Evolutionary conservation across 2,888 invertebrate species (phyloP).

Genomic region (Pachymerium ferrugineum): DNA sequence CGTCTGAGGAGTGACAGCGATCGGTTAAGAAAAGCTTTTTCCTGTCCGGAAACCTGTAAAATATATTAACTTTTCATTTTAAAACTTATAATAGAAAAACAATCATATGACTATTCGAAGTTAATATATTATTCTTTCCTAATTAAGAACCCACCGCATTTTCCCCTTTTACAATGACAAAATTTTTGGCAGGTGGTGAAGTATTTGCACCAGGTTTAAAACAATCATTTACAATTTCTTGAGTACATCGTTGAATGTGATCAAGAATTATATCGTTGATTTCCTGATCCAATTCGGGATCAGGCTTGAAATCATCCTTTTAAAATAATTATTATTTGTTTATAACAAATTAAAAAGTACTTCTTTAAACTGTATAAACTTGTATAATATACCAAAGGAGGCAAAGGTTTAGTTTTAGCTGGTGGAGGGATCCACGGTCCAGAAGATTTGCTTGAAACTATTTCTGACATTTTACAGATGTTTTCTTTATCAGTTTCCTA

Average conservation of each 20-base stretch:
- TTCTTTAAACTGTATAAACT: background rate
- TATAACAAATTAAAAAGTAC: no score
- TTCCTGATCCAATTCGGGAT: constrained; percentile 12
- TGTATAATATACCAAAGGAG: background rate
- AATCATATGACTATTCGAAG: no score
- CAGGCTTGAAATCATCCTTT: constrained; percentile 10
- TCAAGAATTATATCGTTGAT: constrained; percentile 20
- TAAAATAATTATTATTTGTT: background rate
- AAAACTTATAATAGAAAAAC: no score
- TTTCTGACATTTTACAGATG: background rate
- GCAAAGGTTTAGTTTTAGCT: background rate
- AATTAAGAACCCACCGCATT: background rate
- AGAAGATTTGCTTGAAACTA: background rate
- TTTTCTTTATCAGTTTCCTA: background rate
- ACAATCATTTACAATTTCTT: background rate
- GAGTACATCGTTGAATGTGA: constrained; percentile 8
- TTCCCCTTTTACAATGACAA: background rate
- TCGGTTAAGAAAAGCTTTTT: background rate
- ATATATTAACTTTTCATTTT: no score
- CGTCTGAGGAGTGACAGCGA: background rate
- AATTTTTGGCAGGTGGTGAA: background rate
- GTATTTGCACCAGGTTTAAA: background rate
- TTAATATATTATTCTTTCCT: no score
- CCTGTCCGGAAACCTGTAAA: background rate
- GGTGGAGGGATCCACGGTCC: constrained; percentile 18